Evolutionary conservation across 1,140 invertebrate genomes (phyloP).

Genomic region (Pararge aegeria): DNA sequence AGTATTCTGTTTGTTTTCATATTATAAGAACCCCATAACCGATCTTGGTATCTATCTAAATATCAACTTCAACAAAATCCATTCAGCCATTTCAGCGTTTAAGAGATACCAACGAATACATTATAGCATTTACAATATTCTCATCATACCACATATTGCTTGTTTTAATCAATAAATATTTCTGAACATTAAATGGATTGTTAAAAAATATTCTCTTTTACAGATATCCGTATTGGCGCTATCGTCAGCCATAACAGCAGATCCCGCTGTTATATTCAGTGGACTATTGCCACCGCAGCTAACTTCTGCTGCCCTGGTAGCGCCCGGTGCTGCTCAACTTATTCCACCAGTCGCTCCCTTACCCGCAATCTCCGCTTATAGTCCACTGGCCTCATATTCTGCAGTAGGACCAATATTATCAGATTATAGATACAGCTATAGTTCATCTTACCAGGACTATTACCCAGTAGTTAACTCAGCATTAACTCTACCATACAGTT

Average conservation of each 20-base stretch:
- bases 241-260: constrained; percentile 25
- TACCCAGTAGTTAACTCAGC: constrained; percentile 32
- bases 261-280: constrained; percentile 29
- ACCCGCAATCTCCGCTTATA: constrained; percentile 18
- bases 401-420: constrained; percentile 17
- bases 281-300: constrained; percentile 7
- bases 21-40: no score
- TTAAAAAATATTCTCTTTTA: constrained; percentile 3
- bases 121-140: no score
- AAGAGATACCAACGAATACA: no score
- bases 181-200: background rate
- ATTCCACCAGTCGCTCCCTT: constrained; percentile 27
- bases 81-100: no score
- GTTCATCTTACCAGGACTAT: constrained; percentile 37
- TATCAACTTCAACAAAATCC: no score
- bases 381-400: constrained; percentile 17
- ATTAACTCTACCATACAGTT: constrained; percentile 30
- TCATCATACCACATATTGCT: no score
- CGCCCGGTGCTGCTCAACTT: constrained; percentile 18
- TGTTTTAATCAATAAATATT: no score
- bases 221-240: constrained; percentile 33
- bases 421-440: constrained; percentile 40
- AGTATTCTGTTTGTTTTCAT: no score
- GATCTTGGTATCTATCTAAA: no score
- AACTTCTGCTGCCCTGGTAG: constrained; percentile 21